Evolutionary conservation across 2,888 invertebrate genomes (phyloP).

Genomic region (Plagodis pulveraria): DNA sequence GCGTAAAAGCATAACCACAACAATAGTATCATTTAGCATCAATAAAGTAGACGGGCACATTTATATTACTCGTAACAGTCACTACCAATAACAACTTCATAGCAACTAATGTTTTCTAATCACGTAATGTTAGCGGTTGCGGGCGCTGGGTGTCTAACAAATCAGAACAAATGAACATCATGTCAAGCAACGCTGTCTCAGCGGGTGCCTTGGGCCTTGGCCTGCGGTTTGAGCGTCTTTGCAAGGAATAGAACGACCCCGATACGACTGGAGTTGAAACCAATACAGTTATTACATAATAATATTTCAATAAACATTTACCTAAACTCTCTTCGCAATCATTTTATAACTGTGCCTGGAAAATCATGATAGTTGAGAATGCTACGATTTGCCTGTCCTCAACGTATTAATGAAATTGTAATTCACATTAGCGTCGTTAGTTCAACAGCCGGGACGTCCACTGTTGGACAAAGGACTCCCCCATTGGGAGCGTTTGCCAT

Average conservation of each 20-base stretch:
- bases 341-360: too few relatives aligned
- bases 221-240: constrained; percentile 6
- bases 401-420: too few relatives aligned
- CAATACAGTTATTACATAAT: too few relatives aligned
- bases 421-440: too few relatives aligned
- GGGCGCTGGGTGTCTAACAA: constrained; percentile 62
- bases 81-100: constrained; percentile 37
- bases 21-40: constrained; percentile 28
- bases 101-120: constrained; percentile 57
- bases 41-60: constrained; percentile 37
- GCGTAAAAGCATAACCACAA: constrained; percentile 20
- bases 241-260: constrained; percentile 1
- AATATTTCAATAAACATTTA: too few relatives aligned
- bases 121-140: constrained; percentile 56
- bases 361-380: too few relatives aligned
- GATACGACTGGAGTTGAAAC: constrained; percentile 1
- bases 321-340: too few relatives aligned
- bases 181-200: constrained; percentile 66
- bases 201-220: constrained; percentile 50
- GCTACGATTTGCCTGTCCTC: too few relatives aligned
- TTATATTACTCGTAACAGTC: constrained; percentile 36
- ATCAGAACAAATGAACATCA: constrained; percentile 73
- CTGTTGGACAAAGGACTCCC: too few relatives aligned
- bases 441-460: too few relatives aligned
- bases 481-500: too few relatives aligned